Conservation (phyloP, 2,888 invertebrate genomes). For the Acanthosepion esculentum region DNA sequence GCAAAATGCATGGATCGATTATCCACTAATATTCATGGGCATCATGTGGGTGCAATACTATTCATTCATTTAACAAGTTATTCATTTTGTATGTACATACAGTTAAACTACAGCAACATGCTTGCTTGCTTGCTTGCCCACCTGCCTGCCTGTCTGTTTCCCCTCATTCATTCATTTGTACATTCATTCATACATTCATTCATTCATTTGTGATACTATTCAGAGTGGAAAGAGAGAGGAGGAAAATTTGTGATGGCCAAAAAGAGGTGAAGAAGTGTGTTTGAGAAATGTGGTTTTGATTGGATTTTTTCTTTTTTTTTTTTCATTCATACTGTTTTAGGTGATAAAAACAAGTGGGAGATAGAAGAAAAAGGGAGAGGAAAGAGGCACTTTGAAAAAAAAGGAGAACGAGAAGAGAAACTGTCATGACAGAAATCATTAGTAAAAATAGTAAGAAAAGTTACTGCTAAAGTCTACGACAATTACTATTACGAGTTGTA, state of each 20-base stretch:
- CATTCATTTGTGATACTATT: conserved; percentile 14
- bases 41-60: conserved; percentile 14
- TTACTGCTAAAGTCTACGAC: background rate
- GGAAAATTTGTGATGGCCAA: background rate
- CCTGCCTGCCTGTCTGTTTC: background rate
- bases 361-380: background rate
- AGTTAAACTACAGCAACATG: conserved; percentile 16
- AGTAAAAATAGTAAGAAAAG: background rate
- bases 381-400: background rate
- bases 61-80: conserved; percentile 20
- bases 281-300: background rate
- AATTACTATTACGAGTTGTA: no score
- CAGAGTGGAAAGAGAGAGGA: conserved; percentile 5
- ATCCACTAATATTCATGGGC: conserved; percentile 11
- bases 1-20: background rate
- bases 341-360: background rate
- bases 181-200: background rate
- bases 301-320: background rate
- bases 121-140: background rate
- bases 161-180: background rate
- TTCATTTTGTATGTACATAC: background rate
- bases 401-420: background rate
- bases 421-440: background rate
- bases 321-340: background rate
- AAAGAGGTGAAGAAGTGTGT: background rate